A percentile compares a stretch with the other conserved stretches of the same genome.
Evolutionary conservation across 2,888 invertebrate genomes (phyloP).

Genomic region (Pyrochroa serraticornis): DNA sequence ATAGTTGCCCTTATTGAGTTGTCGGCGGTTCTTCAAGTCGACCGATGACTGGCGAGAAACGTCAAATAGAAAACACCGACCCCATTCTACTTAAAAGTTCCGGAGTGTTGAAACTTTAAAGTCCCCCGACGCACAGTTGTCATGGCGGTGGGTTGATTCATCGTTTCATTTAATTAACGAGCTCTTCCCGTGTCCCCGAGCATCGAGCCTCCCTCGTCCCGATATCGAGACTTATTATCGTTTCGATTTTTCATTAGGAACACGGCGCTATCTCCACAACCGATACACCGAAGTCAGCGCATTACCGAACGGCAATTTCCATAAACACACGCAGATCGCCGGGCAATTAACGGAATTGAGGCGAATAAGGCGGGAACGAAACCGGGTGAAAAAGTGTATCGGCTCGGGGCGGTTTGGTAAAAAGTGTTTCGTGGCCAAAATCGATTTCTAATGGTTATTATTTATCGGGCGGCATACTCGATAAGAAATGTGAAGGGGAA

Average conservation of each 20-base stretch:
- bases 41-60: too few species aligned
- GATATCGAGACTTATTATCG: conserved; percentile 34
- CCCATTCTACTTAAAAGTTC: conserved; percentile 5
- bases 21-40: too few species aligned
- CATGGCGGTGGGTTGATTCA: conserved; percentile 35
- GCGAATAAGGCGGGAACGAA: background rate
- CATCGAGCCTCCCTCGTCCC: conserved; percentile 27
- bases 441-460: conserved; percentile 38
- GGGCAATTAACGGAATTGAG: conserved; percentile 14
- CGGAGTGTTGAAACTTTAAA: conserved; percentile 9
- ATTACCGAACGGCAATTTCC: conserved; percentile 13
- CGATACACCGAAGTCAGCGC: conserved; percentile 16
- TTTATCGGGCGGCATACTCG: conserved; percentile 40
- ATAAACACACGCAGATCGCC: conserved; percentile 14
- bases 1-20: too few species aligned
- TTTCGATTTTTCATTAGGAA: conserved; percentile 44
- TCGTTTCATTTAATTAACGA: conserved; percentile 40
- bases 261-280: conserved; percentile 29
- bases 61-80: background rate
- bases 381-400: conserved; percentile 14
- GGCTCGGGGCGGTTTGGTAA: background rate
- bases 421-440: conserved; percentile 14
- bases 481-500: conserved; percentile 39
- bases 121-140: conserved; percentile 18
- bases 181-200: conserved; percentile 35